These are phyloP conservation scores for Cataglyphis hispanica DNA, from an alignment of 1,140 invertebrate genomes.

Conservation along the genomic window DNA sequence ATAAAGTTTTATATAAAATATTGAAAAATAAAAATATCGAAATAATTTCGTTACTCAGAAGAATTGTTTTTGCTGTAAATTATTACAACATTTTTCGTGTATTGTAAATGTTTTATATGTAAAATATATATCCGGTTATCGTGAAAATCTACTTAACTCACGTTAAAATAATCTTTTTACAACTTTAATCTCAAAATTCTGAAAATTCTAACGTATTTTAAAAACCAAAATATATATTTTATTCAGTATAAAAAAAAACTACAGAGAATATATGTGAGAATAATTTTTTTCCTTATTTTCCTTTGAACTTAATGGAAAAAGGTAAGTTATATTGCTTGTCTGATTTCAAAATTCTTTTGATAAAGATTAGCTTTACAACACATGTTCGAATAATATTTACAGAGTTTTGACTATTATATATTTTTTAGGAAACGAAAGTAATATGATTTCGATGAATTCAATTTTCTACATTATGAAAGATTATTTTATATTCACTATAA, in stretches of 20 bases:
- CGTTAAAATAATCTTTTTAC: too few species aligned
- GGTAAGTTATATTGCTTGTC: constrained; percentile 22
- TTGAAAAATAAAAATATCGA: too few species aligned
- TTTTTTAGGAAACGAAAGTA: neutral
- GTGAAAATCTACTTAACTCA: too few species aligned
- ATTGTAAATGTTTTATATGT: too few species aligned
- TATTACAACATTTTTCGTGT: neutral
- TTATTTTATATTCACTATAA: neutral
- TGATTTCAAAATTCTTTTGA: constrained; percentile 2
- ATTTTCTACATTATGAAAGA: neutral
- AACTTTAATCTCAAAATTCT: too few species aligned
- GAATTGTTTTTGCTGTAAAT: constrained; percentile 11
- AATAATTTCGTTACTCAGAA: neutral
- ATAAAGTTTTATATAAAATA: neutral
- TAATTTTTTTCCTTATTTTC: too few species aligned
- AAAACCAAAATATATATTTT: too few species aligned
- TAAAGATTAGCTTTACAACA: constrained; percentile 17
- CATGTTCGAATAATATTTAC: constrained; percentile 61
- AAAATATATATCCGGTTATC: too few species aligned
- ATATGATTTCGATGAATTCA: neutral
- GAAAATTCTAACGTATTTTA: too few species aligned
- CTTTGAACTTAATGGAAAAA: constrained; percentile 22
- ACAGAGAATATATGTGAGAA: too few species aligned
- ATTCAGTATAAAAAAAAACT: too few species aligned
- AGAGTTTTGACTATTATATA: constrained; percentile 62